A percentile compares a stretch with the other conserved stretches of the same genome.
phyloP scores from a whole-genome alignment of 1,140 invertebrate species.

The fruit fly (Drosophila melanogaster) region Release_6_plus_ISO1_MT NT_037436.4:7322001-7322500 shows the following conservation, averaged over 20 bases:
- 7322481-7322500: conserved; percentile 88
- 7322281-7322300: conserved; percentile 87
- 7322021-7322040: conserved; percentile 87
- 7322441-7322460: conserved; percentile 89
- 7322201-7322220: conserved; percentile 87
- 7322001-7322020: conserved; percentile 86
- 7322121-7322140: conserved; percentile 86
- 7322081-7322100: conserved; percentile 86
- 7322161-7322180: conserved; percentile 86
- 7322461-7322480: conserved; percentile 89
- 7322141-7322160: conserved; percentile 87
- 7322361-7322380: conserved; percentile 88
- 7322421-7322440: conserved; percentile 89
- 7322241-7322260: conserved; percentile 78
- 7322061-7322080: conserved; percentile 86
- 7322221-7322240: conserved; percentile 85
- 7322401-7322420: conserved; percentile 89
- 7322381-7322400: conserved; percentile 86
- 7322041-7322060: conserved; percentile 87
- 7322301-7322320: conserved; percentile 84
- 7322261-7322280: conserved; percentile 86
- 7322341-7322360: conserved; percentile 90
- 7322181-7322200: conserved; percentile 87
- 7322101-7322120: conserved; percentile 85
- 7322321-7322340: conserved; percentile 87